Base-by-base conservation (phyloP, 2,113 vertebrate species). In the Alectura lathami region DNA sequence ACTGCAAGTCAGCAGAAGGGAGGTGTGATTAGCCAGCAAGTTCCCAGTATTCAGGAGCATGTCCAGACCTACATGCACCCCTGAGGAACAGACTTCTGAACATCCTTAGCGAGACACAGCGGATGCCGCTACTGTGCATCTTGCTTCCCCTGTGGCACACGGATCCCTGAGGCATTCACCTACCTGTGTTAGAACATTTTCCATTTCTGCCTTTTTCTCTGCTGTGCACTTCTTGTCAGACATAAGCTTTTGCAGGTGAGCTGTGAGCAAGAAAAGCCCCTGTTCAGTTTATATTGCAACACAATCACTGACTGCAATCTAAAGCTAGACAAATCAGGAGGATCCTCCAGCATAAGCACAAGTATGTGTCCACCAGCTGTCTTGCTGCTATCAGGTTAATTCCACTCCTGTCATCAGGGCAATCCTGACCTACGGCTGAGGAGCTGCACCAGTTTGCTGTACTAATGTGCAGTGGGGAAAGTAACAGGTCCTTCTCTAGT, bases 191-290 rank as follows among this genome's bases (percentile, higher is more conserved):
- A 99, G 94, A 89, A 99, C 99, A 6, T 97, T 97, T 60, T 99
- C 99, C 99, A 99, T 99, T 96, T 99, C 99, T 40, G 98, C 95
- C 87, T 99, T 99, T 95, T 98, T 99, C 93, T 99, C 99, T 34
- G 98, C 98, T 4, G 98, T 48, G 89, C 99, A 99, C 89, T 99
- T 99, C 98, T 99, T 99, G 95, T 99, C 99, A 62, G 99, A 98
- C 99, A 99, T 99, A 89, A 99, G 89, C 91, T 99, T 99, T 97
- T 99, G 99, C 82, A 99, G 98, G 86, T 99, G 99, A 93, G 99
- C 99, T 99, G 76, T 0, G 88, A 95, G 86, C 15, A 57, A 84
- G 26, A 10, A 24, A 91, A 94, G 34, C 0, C 62, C 0, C 5
- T 8, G 9, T 1, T 45, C 62, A 87, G 27, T 70, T 88, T 16